Conservation (phyloP, 1,140 invertebrate genomes). For the Drosophila seguyi region DNA sequence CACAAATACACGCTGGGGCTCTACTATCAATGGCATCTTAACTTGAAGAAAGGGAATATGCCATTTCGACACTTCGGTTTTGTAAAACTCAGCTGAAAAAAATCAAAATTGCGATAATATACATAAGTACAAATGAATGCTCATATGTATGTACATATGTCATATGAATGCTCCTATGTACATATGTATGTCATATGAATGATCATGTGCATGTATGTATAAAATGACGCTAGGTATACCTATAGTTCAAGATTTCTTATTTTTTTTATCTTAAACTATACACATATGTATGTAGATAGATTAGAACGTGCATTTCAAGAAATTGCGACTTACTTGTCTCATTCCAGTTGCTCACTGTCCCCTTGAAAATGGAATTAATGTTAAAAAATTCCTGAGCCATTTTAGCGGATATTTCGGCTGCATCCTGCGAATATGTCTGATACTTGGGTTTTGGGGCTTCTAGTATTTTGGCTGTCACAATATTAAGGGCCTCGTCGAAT, state of each 20-base stretch:
- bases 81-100: not conserved
- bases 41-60: not conserved
- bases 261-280: not conserved
- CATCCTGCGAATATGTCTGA: constrained; percentile 1
- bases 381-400: not conserved
- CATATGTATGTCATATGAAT: too few relatives aligned
- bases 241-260: not conserved
- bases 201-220: not conserved
- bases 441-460: not conserved
- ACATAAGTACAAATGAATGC: not conserved
- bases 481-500: constrained; percentile 4
- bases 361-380: constrained; percentile 21
- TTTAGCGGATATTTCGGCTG: constrained; percentile 6
- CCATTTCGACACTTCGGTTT: not conserved
- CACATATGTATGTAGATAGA: too few relatives aligned
- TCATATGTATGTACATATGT: too few relatives aligned
- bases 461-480: not conserved
- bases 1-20: not conserved
- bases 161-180: too few relatives aligned
- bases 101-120: not conserved
- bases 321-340: constrained; percentile 12
- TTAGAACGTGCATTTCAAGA: not conserved
- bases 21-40: constrained; percentile 6
- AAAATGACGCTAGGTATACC: not conserved
- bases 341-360: too few relatives aligned